Evolutionary conservation across 2,113 vertebrate species (phyloP).

Genomic region (Myrmecophaga tridactyla): DNA sequence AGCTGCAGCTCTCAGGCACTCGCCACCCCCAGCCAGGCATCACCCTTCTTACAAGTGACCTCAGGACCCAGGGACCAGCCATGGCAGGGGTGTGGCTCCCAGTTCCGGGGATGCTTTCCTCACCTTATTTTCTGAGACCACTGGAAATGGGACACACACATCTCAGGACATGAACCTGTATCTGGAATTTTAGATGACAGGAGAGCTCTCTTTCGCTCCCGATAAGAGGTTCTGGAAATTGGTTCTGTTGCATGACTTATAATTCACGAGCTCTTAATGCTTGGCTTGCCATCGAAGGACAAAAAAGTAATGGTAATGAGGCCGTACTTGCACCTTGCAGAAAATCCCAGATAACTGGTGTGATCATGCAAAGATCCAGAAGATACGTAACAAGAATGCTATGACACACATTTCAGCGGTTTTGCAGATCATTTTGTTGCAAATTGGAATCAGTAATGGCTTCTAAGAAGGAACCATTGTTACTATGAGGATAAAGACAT

Average conservation of each 20-base stretch:
- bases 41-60: not conserved
- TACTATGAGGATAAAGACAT: constrained; percentile 5
- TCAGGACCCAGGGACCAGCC: not conserved
- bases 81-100: not conserved
- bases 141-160: not conserved
- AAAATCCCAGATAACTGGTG: not conserved
- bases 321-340: not conserved
- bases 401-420: not conserved
- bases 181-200: not conserved
- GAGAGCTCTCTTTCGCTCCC: not conserved
- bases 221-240: not conserved
- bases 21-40: not conserved
- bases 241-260: not conserved
- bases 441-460: not conserved
- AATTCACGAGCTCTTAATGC: not conserved
- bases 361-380: constrained; percentile 6
- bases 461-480: constrained; percentile 3
- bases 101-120: constrained; percentile 1
- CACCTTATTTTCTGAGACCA: not conserved
- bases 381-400: not conserved
- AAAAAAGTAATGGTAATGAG: not conserved
- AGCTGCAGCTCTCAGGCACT: not conserved
- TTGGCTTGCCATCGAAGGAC: not conserved
- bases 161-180: not conserved
- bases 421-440: constrained; percentile 5